A percentile compares a stretch with the other conserved stretches of the same genome.
phyloP scores from a whole-genome alignment of 2,888 invertebrate genomes.

The Geophilus truncorum region DNA sequence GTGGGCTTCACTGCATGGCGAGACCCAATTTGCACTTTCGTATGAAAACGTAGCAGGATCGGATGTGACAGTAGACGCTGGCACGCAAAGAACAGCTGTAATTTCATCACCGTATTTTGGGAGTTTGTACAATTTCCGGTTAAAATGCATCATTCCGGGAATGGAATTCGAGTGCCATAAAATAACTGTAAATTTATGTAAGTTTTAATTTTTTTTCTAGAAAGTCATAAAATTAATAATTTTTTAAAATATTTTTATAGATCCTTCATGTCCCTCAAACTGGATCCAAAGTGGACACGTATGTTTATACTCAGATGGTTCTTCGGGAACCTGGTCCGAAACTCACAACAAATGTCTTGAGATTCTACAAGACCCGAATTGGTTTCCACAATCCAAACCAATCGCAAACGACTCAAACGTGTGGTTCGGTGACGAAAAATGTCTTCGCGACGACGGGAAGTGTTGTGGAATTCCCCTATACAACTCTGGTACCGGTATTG shows the following conservation, averaged over 20 bases:
- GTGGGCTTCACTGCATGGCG: neutral
- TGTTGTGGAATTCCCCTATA: neutral
- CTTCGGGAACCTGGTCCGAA: neutral
- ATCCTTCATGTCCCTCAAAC: neutral
- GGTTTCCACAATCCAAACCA: neutral
- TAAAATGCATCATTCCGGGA: neutral
- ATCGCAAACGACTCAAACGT: neutral
- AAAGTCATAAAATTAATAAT: neutral
- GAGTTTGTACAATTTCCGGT: neutral
- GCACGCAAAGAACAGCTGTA: neutral
- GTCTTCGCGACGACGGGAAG: neutral
- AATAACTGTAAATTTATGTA: neutral
- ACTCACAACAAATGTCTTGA: neutral
- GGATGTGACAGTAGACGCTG: neutral
- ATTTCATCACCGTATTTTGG: neutral
- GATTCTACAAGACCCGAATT: neutral
- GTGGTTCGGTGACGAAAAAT: neutral
- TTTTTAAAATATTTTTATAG: neutral
- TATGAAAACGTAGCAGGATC: neutral
- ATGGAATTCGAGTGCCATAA: neutral
- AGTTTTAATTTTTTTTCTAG: no score
- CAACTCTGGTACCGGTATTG: neutral
- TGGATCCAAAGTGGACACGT: neutral
- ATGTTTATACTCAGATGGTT: neutral
- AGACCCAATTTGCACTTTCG: neutral